Evolutionary conservation across 2,113 vertebrate genomes (phyloP).

Genomic region (Tyto alba): DNA sequence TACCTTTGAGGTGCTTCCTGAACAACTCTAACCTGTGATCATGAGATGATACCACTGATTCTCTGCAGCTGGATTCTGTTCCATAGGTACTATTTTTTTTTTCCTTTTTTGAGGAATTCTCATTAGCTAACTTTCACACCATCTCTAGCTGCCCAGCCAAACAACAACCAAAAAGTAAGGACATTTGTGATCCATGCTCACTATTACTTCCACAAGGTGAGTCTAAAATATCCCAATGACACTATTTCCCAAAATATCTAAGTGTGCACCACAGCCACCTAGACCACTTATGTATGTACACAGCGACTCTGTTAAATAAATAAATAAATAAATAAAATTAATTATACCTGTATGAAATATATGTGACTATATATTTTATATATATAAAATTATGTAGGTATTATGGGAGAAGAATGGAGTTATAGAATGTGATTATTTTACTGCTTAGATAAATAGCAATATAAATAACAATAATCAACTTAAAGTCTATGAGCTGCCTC

Average conservation of each 20-base stretch:
- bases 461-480: background rate
- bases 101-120: background rate
- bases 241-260: background rate
- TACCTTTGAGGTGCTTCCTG: background rate
- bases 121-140: background rate
- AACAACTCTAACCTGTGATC: background rate
- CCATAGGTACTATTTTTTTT: background rate
- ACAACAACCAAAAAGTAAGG: background rate
- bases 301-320: background rate
- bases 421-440: background rate
- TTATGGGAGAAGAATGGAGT: background rate
- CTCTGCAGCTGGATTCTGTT: background rate
- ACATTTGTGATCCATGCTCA: background rate
- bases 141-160: background rate
- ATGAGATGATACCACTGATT: rapidly evolving
- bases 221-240: background rate
- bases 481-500: background rate
- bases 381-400: background rate
- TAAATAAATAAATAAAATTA: no score
- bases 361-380: background rate
- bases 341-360: background rate
- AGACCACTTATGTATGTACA: background rate
- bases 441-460: background rate
- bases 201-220: background rate
- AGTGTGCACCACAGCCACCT: background rate